Evolutionary conservation across 2,888 invertebrate species (phyloP).

Genomic region (Dryadula phaetusa): DNA sequence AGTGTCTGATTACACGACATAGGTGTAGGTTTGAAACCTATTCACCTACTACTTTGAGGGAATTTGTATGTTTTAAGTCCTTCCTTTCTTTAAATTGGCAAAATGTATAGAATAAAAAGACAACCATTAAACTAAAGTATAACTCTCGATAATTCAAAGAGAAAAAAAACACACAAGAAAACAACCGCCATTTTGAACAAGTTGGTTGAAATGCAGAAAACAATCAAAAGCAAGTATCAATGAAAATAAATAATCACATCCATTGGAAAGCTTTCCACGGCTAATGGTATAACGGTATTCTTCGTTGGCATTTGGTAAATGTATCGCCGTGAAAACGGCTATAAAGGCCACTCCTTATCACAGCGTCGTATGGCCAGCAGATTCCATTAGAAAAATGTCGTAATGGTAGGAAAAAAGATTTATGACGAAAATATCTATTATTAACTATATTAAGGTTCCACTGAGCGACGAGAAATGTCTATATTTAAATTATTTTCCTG

Average conservation of each 20-base stretch:
- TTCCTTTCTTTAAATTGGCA: too few species aligned
- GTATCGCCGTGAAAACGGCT: slow-evolving; percentile 40
- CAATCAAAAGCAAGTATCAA: slow-evolving; percentile 8
- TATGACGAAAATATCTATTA: slow-evolving; percentile 14
- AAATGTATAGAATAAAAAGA: too few species aligned
- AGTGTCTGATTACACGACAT: too few species aligned
- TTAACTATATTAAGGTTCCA: not conserved
- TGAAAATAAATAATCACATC: slow-evolving; percentile 33
- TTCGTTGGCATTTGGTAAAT: slow-evolving; percentile 43
- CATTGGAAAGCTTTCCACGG: slow-evolving; percentile 39
- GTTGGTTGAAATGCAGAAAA: not conserved
- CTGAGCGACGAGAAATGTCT: too few species aligned
- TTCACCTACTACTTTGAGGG: too few species aligned
- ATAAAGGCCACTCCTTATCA: slow-evolving; percentile 46
- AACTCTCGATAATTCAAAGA: not conserved
- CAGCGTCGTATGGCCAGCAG: slow-evolving; percentile 42
- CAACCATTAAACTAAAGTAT: too few species aligned
- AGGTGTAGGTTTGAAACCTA: too few species aligned
- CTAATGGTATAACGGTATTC: slow-evolving; percentile 42
- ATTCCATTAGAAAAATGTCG: slow-evolving; percentile 42
- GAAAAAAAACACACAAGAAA: not conserved
- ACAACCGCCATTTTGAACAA: not conserved
- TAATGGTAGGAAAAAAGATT: slow-evolving; percentile 24
- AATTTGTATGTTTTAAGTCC: too few species aligned
- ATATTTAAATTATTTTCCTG: too few species aligned